These are phyloP conservation scores for Machimus rusticus DNA, from an alignment of 2,888 invertebrate species.

Conservation along the genomic window DNA sequence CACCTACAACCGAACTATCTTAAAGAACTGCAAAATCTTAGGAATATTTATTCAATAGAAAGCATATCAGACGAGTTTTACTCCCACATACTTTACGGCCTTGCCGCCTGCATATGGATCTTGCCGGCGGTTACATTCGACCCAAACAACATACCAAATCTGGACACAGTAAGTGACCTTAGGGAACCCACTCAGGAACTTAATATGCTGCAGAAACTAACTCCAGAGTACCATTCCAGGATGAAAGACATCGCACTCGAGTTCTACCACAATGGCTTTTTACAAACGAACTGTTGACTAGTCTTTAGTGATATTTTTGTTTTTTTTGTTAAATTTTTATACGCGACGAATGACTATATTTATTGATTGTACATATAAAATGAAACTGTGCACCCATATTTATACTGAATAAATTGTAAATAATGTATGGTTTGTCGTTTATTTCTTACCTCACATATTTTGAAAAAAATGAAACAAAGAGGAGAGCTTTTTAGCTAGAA, in stretches of 20 bases:
- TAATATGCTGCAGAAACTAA: conserved; percentile 57
- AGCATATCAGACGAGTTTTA: conserved; percentile 57
- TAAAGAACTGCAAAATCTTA: conserved; percentile 50
- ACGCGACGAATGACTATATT: background rate
- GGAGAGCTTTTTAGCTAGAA: no score
- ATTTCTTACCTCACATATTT: background rate
- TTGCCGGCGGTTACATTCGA: conserved; percentile 61
- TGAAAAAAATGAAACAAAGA: no score
- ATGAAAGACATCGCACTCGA: conserved; percentile 58
- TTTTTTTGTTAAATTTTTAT: background rate
- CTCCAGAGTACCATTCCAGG: conserved; percentile 59
- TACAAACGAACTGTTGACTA: conserved; percentile 46
- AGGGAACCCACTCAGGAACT: conserved; percentile 54
- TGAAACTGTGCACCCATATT: background rate
- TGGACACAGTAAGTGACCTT: conserved; percentile 57
- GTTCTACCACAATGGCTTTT: conserved; percentile 58
- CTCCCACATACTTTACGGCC: conserved; percentile 57
- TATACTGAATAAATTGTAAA: background rate
- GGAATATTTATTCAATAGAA: conserved; percentile 53
- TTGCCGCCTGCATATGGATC: conserved; percentile 59
- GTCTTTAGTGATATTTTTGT: background rate
- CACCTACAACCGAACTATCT: conserved; percentile 31
- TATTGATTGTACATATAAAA: background rate
- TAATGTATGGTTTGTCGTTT: background rate
- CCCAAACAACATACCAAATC: conserved; percentile 58